phyloP scores from a whole-genome alignment of 2,888 invertebrate genomes.

The Drosophila acutilabella region DNA sequence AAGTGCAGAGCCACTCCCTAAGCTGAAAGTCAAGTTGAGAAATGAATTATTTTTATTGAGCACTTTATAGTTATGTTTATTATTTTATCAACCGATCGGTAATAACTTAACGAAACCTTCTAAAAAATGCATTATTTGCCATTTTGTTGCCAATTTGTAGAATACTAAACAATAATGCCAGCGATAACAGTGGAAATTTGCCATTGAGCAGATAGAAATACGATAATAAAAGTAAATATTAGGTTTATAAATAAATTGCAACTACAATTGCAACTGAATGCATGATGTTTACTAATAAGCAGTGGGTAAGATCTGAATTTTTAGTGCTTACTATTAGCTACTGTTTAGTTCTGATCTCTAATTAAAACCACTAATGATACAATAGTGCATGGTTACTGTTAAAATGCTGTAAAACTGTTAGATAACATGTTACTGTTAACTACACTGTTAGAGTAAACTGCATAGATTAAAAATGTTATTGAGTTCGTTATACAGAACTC shows the following conservation, averaged over 20 bases:
- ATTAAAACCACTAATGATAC: background rate
- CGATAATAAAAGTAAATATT: constrained; percentile 27
- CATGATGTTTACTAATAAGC: constrained; percentile 36
- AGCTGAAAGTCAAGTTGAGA: constrained; percentile 32
- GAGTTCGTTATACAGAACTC: background rate
- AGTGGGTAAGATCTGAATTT: constrained; percentile 10
- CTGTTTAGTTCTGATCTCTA: background rate
- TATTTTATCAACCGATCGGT: constrained; percentile 30
- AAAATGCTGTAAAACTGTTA: background rate
- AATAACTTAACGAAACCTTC: constrained; percentile 11
- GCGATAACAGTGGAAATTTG: constrained; percentile 45
- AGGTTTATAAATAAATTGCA: constrained; percentile 17
- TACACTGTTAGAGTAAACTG: background rate
- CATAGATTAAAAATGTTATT: background rate
- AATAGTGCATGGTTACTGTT: background rate
- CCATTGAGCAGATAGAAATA: constrained; percentile 24
- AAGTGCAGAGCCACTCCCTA: constrained; percentile 28
- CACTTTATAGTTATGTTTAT: constrained; percentile 29
- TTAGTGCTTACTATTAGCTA: constrained; percentile 14
- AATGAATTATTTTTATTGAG: constrained; percentile 45
- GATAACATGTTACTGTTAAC: background rate
- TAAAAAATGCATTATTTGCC: constrained; percentile 7
- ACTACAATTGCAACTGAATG: constrained; percentile 35
- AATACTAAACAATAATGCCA: constrained; percentile 38
- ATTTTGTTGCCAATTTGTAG: constrained; percentile 31